Conservation (phyloP, 2,888 invertebrate species). For the Stenoptilia bipunctidactyla region DNA sequence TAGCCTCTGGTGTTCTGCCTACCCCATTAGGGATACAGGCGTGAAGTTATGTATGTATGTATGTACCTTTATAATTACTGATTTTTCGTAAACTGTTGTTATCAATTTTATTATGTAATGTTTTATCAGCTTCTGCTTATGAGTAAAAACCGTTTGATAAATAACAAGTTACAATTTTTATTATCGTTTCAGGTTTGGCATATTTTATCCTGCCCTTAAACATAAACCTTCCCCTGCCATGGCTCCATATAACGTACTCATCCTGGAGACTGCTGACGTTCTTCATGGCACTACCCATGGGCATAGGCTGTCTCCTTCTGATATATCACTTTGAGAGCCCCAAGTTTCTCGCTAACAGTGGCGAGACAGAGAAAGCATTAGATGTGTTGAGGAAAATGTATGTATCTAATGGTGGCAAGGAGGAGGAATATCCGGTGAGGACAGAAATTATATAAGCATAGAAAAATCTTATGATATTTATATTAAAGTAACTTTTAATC, state of each 20-base stretch:
- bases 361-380: constrained; percentile 68
- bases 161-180: too few relatives aligned
- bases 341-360: constrained; percentile 76
- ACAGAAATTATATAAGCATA: too few relatives aligned
- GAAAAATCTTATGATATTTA: too few relatives aligned
- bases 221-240: constrained; percentile 35
- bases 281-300: constrained; percentile 28
- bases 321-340: constrained; percentile 79
- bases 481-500: too few relatives aligned
- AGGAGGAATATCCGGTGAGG: constrained; percentile 29
- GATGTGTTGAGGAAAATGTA: constrained; percentile 30
- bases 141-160: too few relatives aligned
- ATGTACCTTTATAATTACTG: too few relatives aligned
- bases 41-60: too few relatives aligned
- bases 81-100: too few relatives aligned
- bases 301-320: constrained; percentile 67
- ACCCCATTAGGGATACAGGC: too few relatives aligned
- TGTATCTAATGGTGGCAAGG: constrained; percentile 27
- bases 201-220: constrained; percentile 73
- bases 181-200: constrained; percentile 68
- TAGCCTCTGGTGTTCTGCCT: too few relatives aligned
- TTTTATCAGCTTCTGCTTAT: too few relatives aligned
- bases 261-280: constrained; percentile 81
- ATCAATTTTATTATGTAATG: too few relatives aligned
- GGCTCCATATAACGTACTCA: constrained; percentile 60